phyloP scores from a whole-genome alignment of 2,113 vertebrate genomes.

The Rhabdornis inornatus region DNA sequence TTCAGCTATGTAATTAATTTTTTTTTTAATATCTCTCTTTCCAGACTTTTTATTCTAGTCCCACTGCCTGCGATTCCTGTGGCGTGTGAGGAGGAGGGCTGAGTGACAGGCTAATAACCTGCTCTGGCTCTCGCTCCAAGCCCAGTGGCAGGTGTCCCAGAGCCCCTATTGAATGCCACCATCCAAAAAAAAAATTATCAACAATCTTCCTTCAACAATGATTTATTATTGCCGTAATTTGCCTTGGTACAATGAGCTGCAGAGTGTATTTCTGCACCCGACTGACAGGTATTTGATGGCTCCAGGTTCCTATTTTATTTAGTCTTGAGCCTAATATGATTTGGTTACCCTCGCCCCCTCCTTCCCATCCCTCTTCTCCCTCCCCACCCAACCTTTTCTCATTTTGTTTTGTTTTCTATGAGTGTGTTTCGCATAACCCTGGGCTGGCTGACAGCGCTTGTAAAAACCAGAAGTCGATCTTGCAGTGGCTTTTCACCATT shows the following conservation, averaged over 20 bases:
- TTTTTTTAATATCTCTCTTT: not conserved
- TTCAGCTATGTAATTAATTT: not conserved
- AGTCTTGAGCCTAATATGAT: constrained; percentile 69
- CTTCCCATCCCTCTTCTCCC: not conserved
- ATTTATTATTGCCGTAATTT: constrained; percentile 78
- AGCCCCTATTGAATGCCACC: constrained; percentile 57
- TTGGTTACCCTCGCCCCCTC: constrained; percentile 44
- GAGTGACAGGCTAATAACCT: constrained; percentile 77
- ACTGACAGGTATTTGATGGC: constrained; percentile 56
- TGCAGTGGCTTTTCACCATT: constrained; percentile 76
- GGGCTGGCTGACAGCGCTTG: constrained; percentile 71
- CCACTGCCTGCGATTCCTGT: not conserved
- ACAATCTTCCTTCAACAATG: constrained; percentile 74
- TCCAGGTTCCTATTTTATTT: constrained; percentile 65
- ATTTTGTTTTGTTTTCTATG: constrained; percentile 70
- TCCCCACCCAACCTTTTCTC: constrained; percentile 59
- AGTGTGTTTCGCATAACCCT: constrained; percentile 69
- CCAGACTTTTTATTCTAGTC: constrained; percentile 8
- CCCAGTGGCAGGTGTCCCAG: constrained; percentile 69
- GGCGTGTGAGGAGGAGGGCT: not conserved
- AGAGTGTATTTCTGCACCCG: constrained; percentile 21
- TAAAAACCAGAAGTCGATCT: constrained; percentile 77
- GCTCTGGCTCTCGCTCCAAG: constrained; percentile 26
- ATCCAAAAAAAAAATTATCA: constrained; percentile 66
- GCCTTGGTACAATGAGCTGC: constrained; percentile 65